phyloP scores from a whole-genome alignment of 1,140 invertebrate genomes.

The Cryptotermes secundus region DNA sequence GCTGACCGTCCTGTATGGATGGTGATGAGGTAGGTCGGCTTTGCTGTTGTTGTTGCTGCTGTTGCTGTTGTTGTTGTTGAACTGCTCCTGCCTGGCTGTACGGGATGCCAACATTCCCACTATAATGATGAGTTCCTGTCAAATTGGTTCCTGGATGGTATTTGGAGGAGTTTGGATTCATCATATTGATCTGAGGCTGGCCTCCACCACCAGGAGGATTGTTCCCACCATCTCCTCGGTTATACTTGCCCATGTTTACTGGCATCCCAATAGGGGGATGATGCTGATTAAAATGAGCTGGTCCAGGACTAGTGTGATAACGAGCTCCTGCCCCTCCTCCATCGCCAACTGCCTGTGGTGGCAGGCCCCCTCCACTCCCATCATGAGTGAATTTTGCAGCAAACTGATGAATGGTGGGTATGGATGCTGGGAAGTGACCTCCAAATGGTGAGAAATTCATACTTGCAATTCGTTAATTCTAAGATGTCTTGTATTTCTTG shows the following conservation, averaged over 20 bases:
- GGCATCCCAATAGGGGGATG: conserved; percentile 43
- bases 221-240: conserved; percentile 49
- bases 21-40: conserved; percentile 30
- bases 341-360: conserved; percentile 38
- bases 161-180: conserved; percentile 41
- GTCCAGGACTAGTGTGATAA: conserved; percentile 39
- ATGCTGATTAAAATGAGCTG: conserved; percentile 43
- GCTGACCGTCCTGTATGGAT: conserved; percentile 32
- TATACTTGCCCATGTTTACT: conserved; percentile 52
- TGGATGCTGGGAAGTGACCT: conserved; percentile 61
- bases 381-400: conserved; percentile 39
- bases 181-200: conserved; percentile 34
- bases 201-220: conserved; percentile 25
- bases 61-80: conserved; percentile 52
- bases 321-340: conserved; percentile 48
- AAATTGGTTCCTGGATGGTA: conserved; percentile 50
- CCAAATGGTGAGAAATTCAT: conserved; percentile 69
- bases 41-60: conserved; percentile 47
- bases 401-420: conserved; percentile 61
- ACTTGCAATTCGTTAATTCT: background rate
- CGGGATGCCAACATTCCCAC: conserved; percentile 28
- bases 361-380: conserved; percentile 30
- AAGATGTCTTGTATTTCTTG: conserved; percentile 8
- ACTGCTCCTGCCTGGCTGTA: conserved; percentile 43
- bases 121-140: conserved; percentile 28